Evolutionary conservation across 2,797 vertebrate species (phyloP), one percentile per base, ranked within the genome.

Genomic region (Molothrus aeneus): DNA sequence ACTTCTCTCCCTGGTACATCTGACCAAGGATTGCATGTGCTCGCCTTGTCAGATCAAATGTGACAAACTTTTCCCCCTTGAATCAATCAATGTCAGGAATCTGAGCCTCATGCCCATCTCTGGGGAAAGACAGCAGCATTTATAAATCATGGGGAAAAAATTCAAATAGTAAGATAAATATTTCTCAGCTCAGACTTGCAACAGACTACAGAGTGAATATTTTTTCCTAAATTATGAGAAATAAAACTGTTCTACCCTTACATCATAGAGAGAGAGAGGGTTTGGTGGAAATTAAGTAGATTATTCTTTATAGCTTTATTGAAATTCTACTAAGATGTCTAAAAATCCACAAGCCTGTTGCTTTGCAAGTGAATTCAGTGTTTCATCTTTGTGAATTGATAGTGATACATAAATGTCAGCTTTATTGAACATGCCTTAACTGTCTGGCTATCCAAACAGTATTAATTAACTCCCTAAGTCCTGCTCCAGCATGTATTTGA

Each of bases 391-490:
- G 78, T 64, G 93, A 92, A 84, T 29, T 95, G 80, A 81, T 75
- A 90, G 92, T 34, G 86, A 94, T 95, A 90, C 68, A 93, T 87
- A 95, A 95, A 93, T 92, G 88, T 90, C 94, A 93, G 86, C 82
- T 94, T 86, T 92, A 90, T 93, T 94, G 93, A 95, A 86, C 68
- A 57, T 61, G 63, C 86, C 85, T 81, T 47, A 24, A 20, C 88
- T 93, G 77, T 43, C 94, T 97, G 90, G 51, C 83, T 95, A 90
- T 66, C 66, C 88, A 95, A 95, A 94, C 71, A 94, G 56, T 66
- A 82, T 82, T 95, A 94, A 96, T 94, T 95, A 92, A 95, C 93
- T 96, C 88, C 73, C 93, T 42, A 68, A 92, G 74, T 90, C 92
- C 95, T 93, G 63, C 63, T 94, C 86, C 90, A 90, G 83, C 71